These are phyloP conservation scores for Thaumatotibia leucotreta DNA, from an alignment of 1,140 invertebrate genomes.

Conservation along the genomic window DNA sequence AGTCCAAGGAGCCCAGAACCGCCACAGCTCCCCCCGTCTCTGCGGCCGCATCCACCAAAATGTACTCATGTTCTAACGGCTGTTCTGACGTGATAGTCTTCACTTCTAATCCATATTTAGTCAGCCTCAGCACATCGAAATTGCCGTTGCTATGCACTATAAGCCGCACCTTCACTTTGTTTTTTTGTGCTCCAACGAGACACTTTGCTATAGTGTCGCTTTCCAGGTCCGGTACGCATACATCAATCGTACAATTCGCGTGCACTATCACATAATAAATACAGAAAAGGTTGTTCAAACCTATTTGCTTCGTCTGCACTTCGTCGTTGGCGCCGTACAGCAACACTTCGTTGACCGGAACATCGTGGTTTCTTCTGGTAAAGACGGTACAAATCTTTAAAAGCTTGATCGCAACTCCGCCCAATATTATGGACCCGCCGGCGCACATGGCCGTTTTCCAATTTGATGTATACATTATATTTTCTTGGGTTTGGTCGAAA, in stretches of 20 bases:
- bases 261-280: conserved; percentile 47
- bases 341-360: conserved; percentile 46
- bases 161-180: conserved; percentile 39
- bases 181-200: conserved; percentile 39
- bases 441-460: conserved; percentile 33
- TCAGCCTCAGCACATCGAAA: conserved; percentile 22
- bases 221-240: conserved; percentile 45
- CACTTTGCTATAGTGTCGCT: conserved; percentile 47
- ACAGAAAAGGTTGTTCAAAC: conserved; percentile 48
- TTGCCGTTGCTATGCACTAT: conserved; percentile 40
- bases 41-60: conserved; percentile 43
- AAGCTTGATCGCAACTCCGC: conserved; percentile 20
- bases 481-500: neutral
- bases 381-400: conserved; percentile 18
- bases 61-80: conserved; percentile 49
- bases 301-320: conserved; percentile 32
- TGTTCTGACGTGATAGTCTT: conserved; percentile 38
- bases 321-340: conserved; percentile 48
- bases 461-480: conserved; percentile 17
- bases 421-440: conserved; percentile 21
- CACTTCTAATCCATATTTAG: conserved; percentile 39
- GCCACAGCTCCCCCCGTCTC: conserved; percentile 34
- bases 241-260: conserved; percentile 38
- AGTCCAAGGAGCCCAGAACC: conserved; percentile 49
- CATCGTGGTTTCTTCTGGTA: conserved; percentile 16